A percentile compares a stretch with the other conserved stretches of the same genome.
phyloP scores from a whole-genome alignment of 2,888 invertebrate species.

The Ashinkailepas kermadecensis region DNA sequence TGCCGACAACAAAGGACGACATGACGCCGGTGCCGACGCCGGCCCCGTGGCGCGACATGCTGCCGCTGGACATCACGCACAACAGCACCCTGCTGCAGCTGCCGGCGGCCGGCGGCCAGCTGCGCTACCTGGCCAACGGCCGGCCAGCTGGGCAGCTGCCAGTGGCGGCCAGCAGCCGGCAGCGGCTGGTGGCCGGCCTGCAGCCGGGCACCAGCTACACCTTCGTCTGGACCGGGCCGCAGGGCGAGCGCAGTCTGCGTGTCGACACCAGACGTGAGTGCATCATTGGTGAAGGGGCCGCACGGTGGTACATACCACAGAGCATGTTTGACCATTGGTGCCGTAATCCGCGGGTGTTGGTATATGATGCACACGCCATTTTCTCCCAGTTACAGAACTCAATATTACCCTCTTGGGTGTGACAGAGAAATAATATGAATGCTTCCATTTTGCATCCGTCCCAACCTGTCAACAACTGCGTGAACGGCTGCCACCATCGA shows the following conservation, averaged over 20 bases:
- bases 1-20: too few relatives aligned
- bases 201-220: constrained; percentile 4
- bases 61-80: background rate
- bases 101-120: background rate
- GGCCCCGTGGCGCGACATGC: background rate
- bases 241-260: background rate
- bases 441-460: too few relatives aligned
- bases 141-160: background rate
- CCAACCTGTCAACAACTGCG: too few relatives aligned
- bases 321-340: too few relatives aligned
- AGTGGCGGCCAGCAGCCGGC: background rate
- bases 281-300: background rate
- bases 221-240: background rate
- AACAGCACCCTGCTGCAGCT: constrained; percentile 13
- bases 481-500: too few relatives aligned
- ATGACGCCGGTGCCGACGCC: background rate
- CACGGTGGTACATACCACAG: too few relatives aligned
- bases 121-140: background rate
- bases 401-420: too few relatives aligned
- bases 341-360: too few relatives aligned
- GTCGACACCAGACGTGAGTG: background rate
- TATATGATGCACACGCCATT: too few relatives aligned
- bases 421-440: too few relatives aligned
- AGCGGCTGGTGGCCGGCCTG: background rate
- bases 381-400: too few relatives aligned